Evolutionary conservation across 2,113 vertebrate genomes (phyloP).

Genomic region (Orientallactaga bullata): DNA sequence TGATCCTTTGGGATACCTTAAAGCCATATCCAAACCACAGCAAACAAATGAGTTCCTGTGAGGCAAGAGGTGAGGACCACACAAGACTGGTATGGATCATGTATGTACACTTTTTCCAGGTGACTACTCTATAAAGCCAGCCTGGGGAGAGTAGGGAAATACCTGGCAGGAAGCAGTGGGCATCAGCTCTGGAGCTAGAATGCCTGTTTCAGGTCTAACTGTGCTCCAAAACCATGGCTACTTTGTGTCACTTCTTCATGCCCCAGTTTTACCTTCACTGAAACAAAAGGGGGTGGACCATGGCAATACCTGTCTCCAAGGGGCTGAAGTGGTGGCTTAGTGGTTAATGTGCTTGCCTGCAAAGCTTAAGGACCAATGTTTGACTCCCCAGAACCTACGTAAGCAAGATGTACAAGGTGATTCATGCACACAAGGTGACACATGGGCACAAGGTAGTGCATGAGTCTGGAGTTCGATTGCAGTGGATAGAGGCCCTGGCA

Average conservation of each 20-base stretch:
- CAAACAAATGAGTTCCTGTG: neutral
- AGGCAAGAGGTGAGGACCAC: neutral
- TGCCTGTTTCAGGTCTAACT: neutral
- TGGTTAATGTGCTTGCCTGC: too few relatives aligned
- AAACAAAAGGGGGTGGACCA: neutral
- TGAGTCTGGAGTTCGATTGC: too few relatives aligned
- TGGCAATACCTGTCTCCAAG: neutral
- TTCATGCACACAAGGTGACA: too few relatives aligned
- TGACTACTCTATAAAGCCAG: neutral
- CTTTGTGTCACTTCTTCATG: neutral
- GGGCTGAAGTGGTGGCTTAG: neutral
- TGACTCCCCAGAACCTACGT: too few relatives aligned
- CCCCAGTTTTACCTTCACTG: slow-evolving; percentile 9
- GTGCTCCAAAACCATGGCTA: neutral
- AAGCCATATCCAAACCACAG: neutral
- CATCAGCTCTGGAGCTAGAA: neutral
- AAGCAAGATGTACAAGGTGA: too few relatives aligned
- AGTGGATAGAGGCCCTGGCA: too few relatives aligned
- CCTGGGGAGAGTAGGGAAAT: neutral
- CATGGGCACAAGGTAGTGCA: too few relatives aligned
- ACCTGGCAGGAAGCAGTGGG: neutral
- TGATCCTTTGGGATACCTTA: neutral
- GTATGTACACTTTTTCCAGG: neutral
- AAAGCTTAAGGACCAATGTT: too few relatives aligned
- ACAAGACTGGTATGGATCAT: neutral